Evolutionary conservation across 92 coral and sea anemone genomes (phyloP), one percentile per base, ranked within the genome.

Genomic region (Pocillopora meandrina): DNA sequence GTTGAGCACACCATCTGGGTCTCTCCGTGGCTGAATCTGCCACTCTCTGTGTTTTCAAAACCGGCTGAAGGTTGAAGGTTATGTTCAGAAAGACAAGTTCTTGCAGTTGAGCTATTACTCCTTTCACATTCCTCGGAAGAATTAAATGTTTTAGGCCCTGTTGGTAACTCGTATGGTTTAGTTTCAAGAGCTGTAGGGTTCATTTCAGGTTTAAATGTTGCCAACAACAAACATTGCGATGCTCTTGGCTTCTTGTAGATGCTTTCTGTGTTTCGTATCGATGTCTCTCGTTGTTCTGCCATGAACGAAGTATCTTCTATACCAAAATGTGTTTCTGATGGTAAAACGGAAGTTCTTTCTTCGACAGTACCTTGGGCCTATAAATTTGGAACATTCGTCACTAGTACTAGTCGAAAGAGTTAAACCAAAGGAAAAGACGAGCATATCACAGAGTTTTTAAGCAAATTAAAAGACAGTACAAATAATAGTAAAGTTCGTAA

Each of bases 11-110:
- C 55, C 6, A 20, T 56, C 66, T 65, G 52, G 42, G 47, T 52
- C 13, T 79, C 55, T 26, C 52, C 5, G 10, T 79, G 52, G 16
- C 42, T n/a, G n/a, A 47, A 19, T 33, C 33, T 63, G 20, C 49
- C 19, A 47, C 83, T 47, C 47, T 4, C 69, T 21, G 33, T 52
- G 34, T 1, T 23, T 26, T 47, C 55, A 23, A 23, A 42, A 20
- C 34, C 14, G 70, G 70, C 74, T 42, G 20, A 63, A 2, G 83
- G 83, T 55, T 78, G 74, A 65, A 78, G 73, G 72, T 78, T 64
- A 21, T 55, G 62, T 49, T 65, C 83, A 1, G 47, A 78, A 63
- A 6, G 12, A 49, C 21, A n/a, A 12, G 14, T 36, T 78, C 17
- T 42, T 15, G 15, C 52, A n/a, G 5, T 6, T 16, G 52, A 18